Base-by-base conservation (phyloP, 2,888 invertebrate genomes). In the Rapana venosa region DNA sequence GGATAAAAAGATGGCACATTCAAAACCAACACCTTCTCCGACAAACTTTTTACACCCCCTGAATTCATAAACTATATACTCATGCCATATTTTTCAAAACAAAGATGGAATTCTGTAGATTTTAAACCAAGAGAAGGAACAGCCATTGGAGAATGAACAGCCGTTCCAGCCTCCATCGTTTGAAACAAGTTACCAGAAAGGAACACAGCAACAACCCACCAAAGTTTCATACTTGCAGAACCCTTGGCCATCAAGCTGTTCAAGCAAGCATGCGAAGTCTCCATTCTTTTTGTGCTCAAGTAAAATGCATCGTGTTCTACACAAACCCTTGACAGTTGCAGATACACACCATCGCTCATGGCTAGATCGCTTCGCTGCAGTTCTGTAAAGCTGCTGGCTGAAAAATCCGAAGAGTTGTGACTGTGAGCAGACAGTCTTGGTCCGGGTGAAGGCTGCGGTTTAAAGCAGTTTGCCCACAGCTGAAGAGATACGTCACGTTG, bases 71-170 rank as follows among this genome's bases (percentile, higher is more conserved):
- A 5, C 47, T 79, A 79, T 79, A 79, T n/a, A 79, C 2, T 79
- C 47, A 47, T 47, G 47, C 47, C 47, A 47, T 47, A 61, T 4
- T 61, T 58, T 1, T 20, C 6, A 61, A 22, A 61, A 61, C 22
- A 22, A 74, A 74, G 30, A 74, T 74, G 74, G 74, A 74, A 74
- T 74, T 74, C 74, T n/a, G n/a, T 74, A 74, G 74, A 74, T 74
- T 74, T n/a, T n/a, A 74, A 66, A 22, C 66, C 2, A 66, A 13
- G 13, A 13, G 13, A 66, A 13, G 66, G 13, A 17, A 6, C 26
- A 66, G 17, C 1, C 74, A n/a, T 11, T 74, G 30, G n/a, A 74
- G 30, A n/a, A 26, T 1, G 74, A n/a, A n/a, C n/a, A 74, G n/a
- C n/a, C 11, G n/a, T 30, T 30, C 4, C n/a, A 66, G 74, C 11